Evolutionary conservation across 2,797 vertebrate species (phyloP), one percentile per base, ranked within the genome.

Genomic region (Linurgus olivaceus): DNA sequence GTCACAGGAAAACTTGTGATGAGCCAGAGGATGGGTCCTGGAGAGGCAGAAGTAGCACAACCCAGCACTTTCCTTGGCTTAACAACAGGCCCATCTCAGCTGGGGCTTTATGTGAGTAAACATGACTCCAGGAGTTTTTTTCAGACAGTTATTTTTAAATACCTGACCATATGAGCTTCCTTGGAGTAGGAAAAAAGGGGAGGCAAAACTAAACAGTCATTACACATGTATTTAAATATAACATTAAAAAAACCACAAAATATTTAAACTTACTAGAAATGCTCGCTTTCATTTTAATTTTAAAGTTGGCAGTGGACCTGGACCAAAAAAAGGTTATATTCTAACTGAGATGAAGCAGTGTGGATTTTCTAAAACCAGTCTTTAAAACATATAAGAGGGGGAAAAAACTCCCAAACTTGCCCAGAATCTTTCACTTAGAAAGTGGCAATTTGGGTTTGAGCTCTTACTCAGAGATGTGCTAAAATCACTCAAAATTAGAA

Each of bases 401-500:
- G 7, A 0, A n/a, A 66, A 72, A 77, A 40, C 7, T 1, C 8
- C 63, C 37, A 37, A 59, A 37, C 59, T 67, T 63, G 24, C 55
- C 85, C n/a, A 66, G 72, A 87, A 75, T 76, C 61, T 89, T 33
- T 93, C 58, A 61, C 57, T 81, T 55, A 40, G 35, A 76, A 85
- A 97, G 84, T 2, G 74, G 90, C 58, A 58, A 91, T 95, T 97
- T 97, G 96, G 94, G 96, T 97, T 98, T 97, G 94, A 97, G 89
- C 76, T 93, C 91, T 96, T 85, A 94, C 88, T 96, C 95, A 96
- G 97, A 91, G 79, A 96, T 90, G 95, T 94, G 96, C 97, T 97
- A 96, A 96, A 98, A 96, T 94, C 96, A 95, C 94, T 67, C 58
- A 24, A 18, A 65, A 33, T 45, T 74, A 19, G 58, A 77, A 67